A percentile compares a stretch with the other conserved stretches of the same genome.
Evolutionary conservation across 1,140 invertebrate genomes (phyloP).

Genomic region (Microplitis demolitor): DNA sequence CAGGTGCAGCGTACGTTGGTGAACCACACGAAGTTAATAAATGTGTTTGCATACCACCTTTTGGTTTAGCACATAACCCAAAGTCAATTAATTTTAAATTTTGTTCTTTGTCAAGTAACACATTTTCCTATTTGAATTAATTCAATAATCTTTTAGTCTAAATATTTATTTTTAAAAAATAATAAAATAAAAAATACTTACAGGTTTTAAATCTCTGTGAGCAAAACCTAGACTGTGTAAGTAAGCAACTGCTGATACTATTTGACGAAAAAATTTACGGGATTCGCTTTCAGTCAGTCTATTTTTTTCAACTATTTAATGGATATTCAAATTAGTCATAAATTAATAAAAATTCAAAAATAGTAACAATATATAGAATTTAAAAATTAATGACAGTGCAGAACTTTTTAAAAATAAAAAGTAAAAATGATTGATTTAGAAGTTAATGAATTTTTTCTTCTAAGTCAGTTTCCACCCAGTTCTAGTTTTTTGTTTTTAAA

Average conservation of each 20-base stretch:
- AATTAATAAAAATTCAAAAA: no score
- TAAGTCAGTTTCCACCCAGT: no score
- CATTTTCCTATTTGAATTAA: slow-evolving; percentile 71
- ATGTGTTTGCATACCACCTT: slow-evolving; percentile 69
- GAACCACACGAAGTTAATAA: slow-evolving; percentile 82
- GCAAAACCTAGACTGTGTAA: slow-evolving; percentile 78
- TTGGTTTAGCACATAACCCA: slow-evolving; percentile 84
- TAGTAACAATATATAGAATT: no score
- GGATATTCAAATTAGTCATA: no score
- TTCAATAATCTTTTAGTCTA: no score
- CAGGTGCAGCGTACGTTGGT: slow-evolving; percentile 77
- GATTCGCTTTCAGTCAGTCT: slow-evolving; percentile 74
- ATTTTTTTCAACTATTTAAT: slow-evolving; percentile 69
- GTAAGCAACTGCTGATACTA: slow-evolving; percentile 78
- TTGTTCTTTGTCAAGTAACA: slow-evolving; percentile 79
- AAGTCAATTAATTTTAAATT: slow-evolving; percentile 90
- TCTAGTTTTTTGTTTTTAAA: no score
- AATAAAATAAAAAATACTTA: slow-evolving; percentile 51
- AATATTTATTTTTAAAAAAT: background rate
- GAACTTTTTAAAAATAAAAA: no score
- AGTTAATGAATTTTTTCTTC: no score
- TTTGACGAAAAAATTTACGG: slow-evolving; percentile 76
- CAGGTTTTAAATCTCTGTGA: slow-evolving; percentile 84
- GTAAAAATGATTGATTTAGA: no score
- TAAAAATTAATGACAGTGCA: no score